phyloP scores from a whole-genome alignment of 2,888 invertebrate genomes.

The Harpalus rubripes region DNA sequence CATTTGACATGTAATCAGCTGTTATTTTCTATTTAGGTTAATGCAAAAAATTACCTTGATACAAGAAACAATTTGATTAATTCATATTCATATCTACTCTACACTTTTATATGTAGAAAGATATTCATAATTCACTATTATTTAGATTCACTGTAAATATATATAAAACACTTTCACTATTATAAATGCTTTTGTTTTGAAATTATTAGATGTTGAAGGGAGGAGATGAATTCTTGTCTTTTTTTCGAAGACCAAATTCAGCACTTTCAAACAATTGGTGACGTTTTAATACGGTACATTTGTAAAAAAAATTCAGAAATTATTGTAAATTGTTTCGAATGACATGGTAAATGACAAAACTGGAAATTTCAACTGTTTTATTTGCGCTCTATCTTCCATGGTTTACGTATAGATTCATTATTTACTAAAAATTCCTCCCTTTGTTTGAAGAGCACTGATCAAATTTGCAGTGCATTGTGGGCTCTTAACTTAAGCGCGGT shows the following conservation, averaged over 20 bases:
- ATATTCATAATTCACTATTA: slow-evolving; percentile 4
- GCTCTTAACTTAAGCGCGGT: neutral
- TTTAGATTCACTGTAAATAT: slow-evolving; percentile 9
- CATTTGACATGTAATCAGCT: slow-evolving; percentile 66
- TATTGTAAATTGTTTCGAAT: slow-evolving; percentile 1
- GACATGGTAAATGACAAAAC: slow-evolving; percentile 52
- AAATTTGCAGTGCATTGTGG: neutral
- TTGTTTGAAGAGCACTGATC: slow-evolving; percentile 30
- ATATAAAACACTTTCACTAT: slow-evolving; percentile 55
- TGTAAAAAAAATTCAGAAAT: neutral
- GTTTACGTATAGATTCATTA: neutral
- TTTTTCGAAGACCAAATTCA: slow-evolving; percentile 23
- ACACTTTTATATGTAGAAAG: neutral
- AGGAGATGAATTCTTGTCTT: slow-evolving; percentile 34
- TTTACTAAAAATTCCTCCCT: neutral
- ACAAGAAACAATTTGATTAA: slow-evolving; percentile 13
- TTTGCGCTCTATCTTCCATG: slow-evolving; percentile 24
- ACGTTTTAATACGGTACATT: neutral
- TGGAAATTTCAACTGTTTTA: slow-evolving; percentile 41
- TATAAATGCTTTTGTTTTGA: slow-evolving; percentile 62
- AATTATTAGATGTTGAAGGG: slow-evolving; percentile 46
- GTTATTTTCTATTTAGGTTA: slow-evolving; percentile 63
- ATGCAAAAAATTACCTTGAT: slow-evolving; percentile 57
- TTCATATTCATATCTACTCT: neutral
- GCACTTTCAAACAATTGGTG: slow-evolving; percentile 24